Base-by-base conservation (phyloP, 1,140 invertebrate genomes). In the Orius insidiosus region DNA sequence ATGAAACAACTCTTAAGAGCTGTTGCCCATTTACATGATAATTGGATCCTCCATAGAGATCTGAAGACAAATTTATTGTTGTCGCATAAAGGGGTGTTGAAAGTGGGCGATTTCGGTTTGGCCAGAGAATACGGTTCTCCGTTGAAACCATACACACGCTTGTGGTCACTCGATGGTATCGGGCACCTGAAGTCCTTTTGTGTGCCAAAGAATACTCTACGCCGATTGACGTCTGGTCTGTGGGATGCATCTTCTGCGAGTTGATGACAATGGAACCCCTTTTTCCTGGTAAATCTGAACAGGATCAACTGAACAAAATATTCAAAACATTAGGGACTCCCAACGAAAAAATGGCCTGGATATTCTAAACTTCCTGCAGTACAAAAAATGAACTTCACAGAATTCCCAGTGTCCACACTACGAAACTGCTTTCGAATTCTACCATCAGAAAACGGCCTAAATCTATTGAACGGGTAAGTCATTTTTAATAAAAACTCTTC, bases 21-120 rank as follows among this genome's bases (percentile, higher is more conserved):
- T n/a, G 71, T 73, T 2, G 76, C 80, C 15, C 92, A 98, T 71
- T 72, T 98, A 16, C 95, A 98, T 59, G 90, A 98, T 58, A 97
- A 98, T 61, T 98, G 95, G 95, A 98, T 99, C 51, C 68, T 99
- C 7, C 95, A 99, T 63, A 66, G 94, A 37, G 95, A 99, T 70
- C 70, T 99, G n/a, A 99, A 99, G 68, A 94, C 96, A 1, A 99
- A 99, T 70, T 68, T 99, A n/a, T 64, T 99, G 6, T 67, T 99
- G 3, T 95, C 87, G 54, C 94, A 98, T 63, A 71, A 74, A 55
- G 76, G 90, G 33, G 76, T 92, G 50, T 67, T 94, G 1, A 85
- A 85, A 73, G 87, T 96, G 30, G 94, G 92, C 16, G 96, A 99
- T 68, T 99, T 99, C 70, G 96, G 96, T 40, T 67, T 98, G 53